phyloP scores from a whole-genome alignment of 1,140 invertebrate species.

The Agrilus planipennis region DNA sequence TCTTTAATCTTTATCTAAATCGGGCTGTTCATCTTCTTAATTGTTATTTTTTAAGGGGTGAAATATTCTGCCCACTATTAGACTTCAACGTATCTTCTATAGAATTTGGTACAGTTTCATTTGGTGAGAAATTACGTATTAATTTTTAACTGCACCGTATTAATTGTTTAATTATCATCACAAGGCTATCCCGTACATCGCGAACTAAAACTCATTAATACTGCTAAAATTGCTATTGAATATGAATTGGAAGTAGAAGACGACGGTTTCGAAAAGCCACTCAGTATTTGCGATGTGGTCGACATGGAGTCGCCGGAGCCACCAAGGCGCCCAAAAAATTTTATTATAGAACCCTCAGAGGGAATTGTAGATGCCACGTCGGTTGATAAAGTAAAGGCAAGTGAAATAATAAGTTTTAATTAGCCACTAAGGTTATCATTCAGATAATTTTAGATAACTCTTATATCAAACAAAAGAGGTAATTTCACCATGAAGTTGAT shows the following conservation, averaged over 20 bases:
- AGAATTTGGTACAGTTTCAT: conserved; percentile 30
- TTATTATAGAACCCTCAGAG: conserved; percentile 16
- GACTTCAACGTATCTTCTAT: conserved; percentile 29
- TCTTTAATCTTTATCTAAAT: no score
- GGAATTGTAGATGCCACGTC: conserved; percentile 20
- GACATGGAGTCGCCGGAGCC: no score
- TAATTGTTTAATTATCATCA: neutral
- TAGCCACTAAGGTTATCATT: neutral
- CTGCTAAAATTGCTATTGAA: conserved; percentile 15
- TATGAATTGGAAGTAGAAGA: conserved; percentile 17
- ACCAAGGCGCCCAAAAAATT: conserved; percentile 29
- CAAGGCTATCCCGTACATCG: conserved; percentile 16
- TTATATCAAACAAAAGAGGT: conserved; percentile 21
- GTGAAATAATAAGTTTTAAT: neutral
- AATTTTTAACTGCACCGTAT: neutral
- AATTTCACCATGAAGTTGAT: conserved; percentile 4
- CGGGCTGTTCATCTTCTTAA: no score
- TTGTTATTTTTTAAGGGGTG: conserved; percentile 30
- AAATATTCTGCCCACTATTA: conserved; percentile 33
- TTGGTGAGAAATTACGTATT: conserved; percentile 19
- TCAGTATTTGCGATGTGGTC: no score
- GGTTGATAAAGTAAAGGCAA: conserved; percentile 2
- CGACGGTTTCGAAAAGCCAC: no score
- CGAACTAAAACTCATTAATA: conserved; percentile 13
- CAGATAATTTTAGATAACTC: conserved; percentile 14